Percentiles rank a stretch among this genome's conserved stretches.
Evolutionary conservation across 2,888 invertebrate species (phyloP).

Genomic region (Drosophila gaucha): DNA sequence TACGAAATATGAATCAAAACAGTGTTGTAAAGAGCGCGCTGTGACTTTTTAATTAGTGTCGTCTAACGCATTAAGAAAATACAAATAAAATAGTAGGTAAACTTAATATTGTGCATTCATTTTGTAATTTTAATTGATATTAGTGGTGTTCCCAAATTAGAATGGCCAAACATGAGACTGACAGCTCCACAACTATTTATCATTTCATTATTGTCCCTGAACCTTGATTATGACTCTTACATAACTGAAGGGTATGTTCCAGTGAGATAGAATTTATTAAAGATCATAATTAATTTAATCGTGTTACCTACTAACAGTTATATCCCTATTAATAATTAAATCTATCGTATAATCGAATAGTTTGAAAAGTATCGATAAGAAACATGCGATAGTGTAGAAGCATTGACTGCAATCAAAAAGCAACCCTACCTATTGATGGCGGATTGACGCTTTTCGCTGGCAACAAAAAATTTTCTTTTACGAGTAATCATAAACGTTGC

Average conservation of each 20-base stretch:
- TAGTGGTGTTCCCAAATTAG: not conserved
- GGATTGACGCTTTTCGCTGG: slow-evolving; percentile 73
- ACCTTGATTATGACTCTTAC: not conserved
- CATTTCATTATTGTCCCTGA: not conserved
- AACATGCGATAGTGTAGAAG: slow-evolving; percentile 21
- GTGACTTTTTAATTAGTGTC: not conserved
- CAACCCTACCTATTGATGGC: slow-evolving; percentile 71
- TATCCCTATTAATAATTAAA: not conserved
- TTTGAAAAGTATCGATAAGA: slow-evolving; percentile 13
- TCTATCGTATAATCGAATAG: not conserved
- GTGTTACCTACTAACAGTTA: not conserved
- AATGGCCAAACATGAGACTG: too few species aligned
- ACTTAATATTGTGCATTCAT: not conserved
- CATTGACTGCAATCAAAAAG: slow-evolving; percentile 19
- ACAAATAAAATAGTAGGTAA: not conserved
- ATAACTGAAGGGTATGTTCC: not conserved
- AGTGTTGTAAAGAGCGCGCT: slow-evolving; percentile 38
- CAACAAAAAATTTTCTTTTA: slow-evolving; percentile 55
- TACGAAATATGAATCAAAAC: slow-evolving; percentile 56
- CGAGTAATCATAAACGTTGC: slow-evolving; percentile 37
- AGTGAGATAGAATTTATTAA: not conserved
- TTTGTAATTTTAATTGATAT: too few species aligned
- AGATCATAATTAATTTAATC: not conserved
- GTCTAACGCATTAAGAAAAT: slow-evolving; percentile 1
- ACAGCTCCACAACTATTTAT: not conserved